Conservation (phyloP, 2,888 invertebrate species). For the Operophtera brumata region DNA sequence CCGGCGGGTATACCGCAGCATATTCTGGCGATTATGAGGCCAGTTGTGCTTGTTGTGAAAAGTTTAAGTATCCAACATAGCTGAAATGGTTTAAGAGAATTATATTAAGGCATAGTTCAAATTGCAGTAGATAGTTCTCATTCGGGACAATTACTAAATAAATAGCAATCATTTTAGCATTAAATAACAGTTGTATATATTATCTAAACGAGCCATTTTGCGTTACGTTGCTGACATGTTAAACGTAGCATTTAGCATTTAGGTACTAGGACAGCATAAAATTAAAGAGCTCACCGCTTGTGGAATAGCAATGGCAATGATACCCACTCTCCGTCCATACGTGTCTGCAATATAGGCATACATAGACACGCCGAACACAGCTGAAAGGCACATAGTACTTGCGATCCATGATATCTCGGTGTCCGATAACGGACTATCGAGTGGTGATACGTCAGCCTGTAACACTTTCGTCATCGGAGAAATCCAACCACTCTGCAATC, state of each 20-base stretch:
- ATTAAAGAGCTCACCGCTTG: slow-evolving; percentile 59
- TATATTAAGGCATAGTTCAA: neutral
- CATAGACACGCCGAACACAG: slow-evolving; percentile 54
- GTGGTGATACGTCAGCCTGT: slow-evolving; percentile 53
- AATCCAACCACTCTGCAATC: slow-evolving; percentile 68
- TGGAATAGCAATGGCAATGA: slow-evolving; percentile 67
- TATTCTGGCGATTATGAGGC: slow-evolving; percentile 50
- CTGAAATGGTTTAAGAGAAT: slow-evolving; percentile 39
- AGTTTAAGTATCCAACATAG: slow-evolving; percentile 58
- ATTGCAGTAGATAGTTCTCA: neutral
- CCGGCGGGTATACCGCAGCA: slow-evolving; percentile 55
- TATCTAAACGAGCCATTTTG: slow-evolving; percentile 4
- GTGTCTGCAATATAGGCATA: slow-evolving; percentile 64
- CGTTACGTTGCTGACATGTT: slow-evolving; percentile 28
- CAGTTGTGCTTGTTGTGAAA: slow-evolving; percentile 38
- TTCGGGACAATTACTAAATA: neutral
- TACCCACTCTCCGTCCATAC: slow-evolving; percentile 64
- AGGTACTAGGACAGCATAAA: slow-evolving; percentile 38
- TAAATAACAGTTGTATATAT: neutral
- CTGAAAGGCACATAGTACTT: slow-evolving; percentile 58
- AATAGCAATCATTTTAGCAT: neutral
- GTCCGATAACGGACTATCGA: slow-evolving; percentile 57
- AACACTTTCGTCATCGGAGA: slow-evolving; percentile 66
- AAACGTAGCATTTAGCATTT: slow-evolving; percentile 44
- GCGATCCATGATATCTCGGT: slow-evolving; percentile 68